Conservation (phyloP, 1,140 invertebrate genomes). For the Drosophila tani region DNA sequence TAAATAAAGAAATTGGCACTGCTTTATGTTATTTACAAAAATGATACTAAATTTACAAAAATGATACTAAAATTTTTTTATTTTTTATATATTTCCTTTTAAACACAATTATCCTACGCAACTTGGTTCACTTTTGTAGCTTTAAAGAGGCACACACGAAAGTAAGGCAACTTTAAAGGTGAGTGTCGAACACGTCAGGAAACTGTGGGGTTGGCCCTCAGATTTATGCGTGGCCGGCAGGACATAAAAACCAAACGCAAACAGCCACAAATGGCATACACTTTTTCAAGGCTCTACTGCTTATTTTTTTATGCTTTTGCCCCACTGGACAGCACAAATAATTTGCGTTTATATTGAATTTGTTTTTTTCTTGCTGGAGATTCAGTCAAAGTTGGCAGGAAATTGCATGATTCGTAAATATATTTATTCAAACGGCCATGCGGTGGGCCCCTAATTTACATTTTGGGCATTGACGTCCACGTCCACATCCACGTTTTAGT, state of each 20-base stretch:
- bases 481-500: conserved; percentile 23
- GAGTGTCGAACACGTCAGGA: conserved; percentile 24
- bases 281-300: conserved; percentile 18
- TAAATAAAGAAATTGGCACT: not conserved
- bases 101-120: too few species aligned
- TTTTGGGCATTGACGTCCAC: conserved; percentile 62
- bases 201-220: conserved; percentile 28
- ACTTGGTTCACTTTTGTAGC: not conserved
- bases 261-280: conserved; percentile 21
- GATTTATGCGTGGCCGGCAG: conserved; percentile 47
- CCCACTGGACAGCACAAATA: conserved; percentile 53
- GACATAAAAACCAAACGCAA: conserved; percentile 36
- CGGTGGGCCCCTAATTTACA: conserved; percentile 32
- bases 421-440: conserved; percentile 63
- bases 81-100: too few species aligned
- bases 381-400: conserved; percentile 22
- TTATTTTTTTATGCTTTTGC: conserved; percentile 19
- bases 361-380: conserved; percentile 28
- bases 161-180: conserved; percentile 11
- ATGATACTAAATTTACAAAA: not conserved
- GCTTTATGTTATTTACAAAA: not conserved
- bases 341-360: conserved; percentile 79
- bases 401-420: conserved; percentile 66
- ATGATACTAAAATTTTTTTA: too few species aligned
- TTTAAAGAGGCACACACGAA: not conserved